These are phyloP conservation scores for Andrena chrysosceles DNA, from an alignment of 2,888 invertebrate genomes.

Conservation along the genomic window DNA sequence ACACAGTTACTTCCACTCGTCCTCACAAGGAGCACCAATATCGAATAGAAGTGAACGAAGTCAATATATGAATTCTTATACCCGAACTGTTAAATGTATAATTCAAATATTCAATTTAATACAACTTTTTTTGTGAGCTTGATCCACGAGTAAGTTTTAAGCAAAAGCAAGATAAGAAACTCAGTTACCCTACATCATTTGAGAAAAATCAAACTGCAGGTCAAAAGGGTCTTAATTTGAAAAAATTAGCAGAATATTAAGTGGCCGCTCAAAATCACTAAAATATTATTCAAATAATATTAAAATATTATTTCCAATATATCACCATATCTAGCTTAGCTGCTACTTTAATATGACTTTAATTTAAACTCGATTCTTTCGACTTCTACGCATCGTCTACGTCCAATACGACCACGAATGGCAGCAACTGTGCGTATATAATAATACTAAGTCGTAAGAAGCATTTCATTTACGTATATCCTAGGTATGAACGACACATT, in stretches of 20 bases:
- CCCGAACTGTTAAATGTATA: background rate
- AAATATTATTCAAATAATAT: too few relatives aligned
- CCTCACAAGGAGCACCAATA: background rate
- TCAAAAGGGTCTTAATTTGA: too few relatives aligned
- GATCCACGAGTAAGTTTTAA: too few relatives aligned
- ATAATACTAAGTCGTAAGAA: conserved; percentile 64
- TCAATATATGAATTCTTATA: background rate
- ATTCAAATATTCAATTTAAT: background rate
- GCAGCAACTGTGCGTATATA: conserved; percentile 39
- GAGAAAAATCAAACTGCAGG: too few relatives aligned
- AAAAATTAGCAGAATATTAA: too few relatives aligned
- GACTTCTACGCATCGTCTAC: background rate
- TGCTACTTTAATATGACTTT: too few relatives aligned
- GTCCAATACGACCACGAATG: background rate
- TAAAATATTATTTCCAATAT: too few relatives aligned
- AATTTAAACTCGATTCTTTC: background rate
- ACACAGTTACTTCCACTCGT: background rate
- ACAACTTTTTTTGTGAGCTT: too few relatives aligned
- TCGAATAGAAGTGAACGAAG: background rate
- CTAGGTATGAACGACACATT: conserved; percentile 41
- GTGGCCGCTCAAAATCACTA: too few relatives aligned
- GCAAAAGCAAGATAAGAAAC: too few relatives aligned
- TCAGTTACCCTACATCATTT: too few relatives aligned
- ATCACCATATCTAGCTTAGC: too few relatives aligned
- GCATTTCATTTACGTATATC: conserved; percentile 52